Conservation (phyloP, 2,797 vertebrate genomes). For the Acanthornis magna region DNA sequence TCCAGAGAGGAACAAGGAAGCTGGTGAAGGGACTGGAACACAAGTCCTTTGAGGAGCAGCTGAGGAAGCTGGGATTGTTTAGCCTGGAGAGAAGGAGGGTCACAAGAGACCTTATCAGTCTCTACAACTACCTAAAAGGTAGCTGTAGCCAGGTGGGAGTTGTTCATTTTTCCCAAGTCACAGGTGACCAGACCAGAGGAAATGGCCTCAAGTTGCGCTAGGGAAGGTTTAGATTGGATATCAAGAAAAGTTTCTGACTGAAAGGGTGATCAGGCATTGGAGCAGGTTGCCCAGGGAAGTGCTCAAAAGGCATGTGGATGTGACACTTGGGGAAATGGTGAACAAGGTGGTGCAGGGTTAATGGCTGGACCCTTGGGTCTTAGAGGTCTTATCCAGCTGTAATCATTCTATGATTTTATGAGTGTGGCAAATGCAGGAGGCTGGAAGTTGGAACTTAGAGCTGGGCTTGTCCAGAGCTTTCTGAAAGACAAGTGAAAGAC, state of each 20-base stretch:
- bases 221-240: neutral
- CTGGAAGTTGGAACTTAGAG: neutral
- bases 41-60: neutral
- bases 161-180: neutral
- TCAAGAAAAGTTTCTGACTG: neutral
- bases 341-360: neutral
- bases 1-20: neutral
- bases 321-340: too few species aligned
- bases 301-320: neutral
- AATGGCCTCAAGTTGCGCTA: neutral
- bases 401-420: neutral
- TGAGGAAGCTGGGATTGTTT: neutral
- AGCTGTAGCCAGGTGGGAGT: neutral
- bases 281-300: neutral
- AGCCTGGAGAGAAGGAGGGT: neutral
- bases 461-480: neutral
- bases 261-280: neutral
- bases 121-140: neutral
- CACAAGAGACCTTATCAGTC: neutral
- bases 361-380: neutral
- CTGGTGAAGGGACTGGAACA: neutral
- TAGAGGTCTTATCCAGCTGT: neutral
- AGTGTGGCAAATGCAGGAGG: neutral
- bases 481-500: neutral
- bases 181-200: neutral